These are phyloP conservation scores for Drosophila differens DNA, from an alignment of 2,888 invertebrate genomes.

Conservation along the genomic window DNA sequence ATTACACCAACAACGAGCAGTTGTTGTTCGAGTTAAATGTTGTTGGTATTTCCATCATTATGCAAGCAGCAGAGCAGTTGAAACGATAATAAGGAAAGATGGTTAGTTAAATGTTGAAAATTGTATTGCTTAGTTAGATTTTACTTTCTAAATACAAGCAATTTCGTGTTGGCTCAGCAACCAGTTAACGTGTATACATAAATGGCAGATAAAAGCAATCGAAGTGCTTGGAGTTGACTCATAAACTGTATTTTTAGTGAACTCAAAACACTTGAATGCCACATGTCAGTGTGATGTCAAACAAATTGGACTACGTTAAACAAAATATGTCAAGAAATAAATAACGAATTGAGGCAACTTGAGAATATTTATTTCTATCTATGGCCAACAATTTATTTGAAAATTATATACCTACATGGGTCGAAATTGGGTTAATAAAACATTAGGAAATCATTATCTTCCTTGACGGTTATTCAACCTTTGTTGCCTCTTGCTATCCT, in stretches of 20 bases:
- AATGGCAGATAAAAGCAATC: background rate
- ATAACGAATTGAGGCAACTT: background rate
- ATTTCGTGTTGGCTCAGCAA: conserved; percentile 5
- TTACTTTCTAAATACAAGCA: conserved; percentile 24
- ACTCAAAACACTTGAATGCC: background rate
- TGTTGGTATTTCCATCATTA: conserved; percentile 40
- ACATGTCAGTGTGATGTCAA: background rate
- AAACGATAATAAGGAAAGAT: conserved; percentile 75
- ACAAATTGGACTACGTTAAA: background rate
- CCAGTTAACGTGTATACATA: conserved; percentile 7
- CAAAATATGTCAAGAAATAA: background rate
- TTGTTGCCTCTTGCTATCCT: background rate
- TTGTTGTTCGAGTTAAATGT: conserved; percentile 15
- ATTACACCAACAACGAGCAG: conserved; percentile 66
- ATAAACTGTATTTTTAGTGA: conserved; percentile 1
- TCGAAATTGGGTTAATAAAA: background rate
- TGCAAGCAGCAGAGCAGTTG: conserved; percentile 32
- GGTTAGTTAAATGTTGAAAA: conserved; percentile 79
- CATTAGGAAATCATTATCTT: background rate
- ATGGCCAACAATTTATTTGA: background rate
- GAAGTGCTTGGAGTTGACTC: background rate
- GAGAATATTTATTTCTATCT: background rate
- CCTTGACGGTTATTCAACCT: too few species aligned
- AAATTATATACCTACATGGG: background rate
- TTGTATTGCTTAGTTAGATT: conserved; percentile 58